Evolutionary conservation across 2,888 invertebrate genomes (phyloP), one percentile per base, ranked within the genome.

Genomic region (Synergus gifuensis): DNA sequence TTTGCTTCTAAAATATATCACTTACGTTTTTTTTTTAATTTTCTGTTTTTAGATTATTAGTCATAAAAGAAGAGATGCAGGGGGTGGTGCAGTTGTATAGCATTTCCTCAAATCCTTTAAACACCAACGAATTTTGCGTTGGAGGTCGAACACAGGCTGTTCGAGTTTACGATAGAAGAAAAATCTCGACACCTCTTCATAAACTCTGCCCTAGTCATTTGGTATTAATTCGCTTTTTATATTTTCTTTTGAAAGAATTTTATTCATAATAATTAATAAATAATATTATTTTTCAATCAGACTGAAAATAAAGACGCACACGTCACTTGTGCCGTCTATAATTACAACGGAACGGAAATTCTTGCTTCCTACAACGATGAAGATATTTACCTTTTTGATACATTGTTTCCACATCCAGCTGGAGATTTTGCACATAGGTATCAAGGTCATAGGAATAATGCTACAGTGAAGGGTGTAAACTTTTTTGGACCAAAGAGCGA

Each of bases 361-460:
- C 93, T 99, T 14, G 98, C 97, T n/a, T 97, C 98, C 0, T 98
- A 98, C 92, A 98, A 97, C 92, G 98, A 98, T 90, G 98, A 98
- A 83, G 96, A 97, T 87, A 96, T 99, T 85, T 98, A 97, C 92
- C 93, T 98, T 58, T 98, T 98, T 89, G 96, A 98, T 90, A 94
- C 95, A 22, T 93, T 89, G 62, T 91, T 92, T 81, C 93, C 94
- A 4, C 93, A 93, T 89, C 92, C 0, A 78, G 78, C 85, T 7
- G 93, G 93, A 44, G 93, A 93, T 85, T 94, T 89, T 85, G 90
- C 92, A 83, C 94, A 93, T 92, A 94, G 90, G 78, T 96, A 95
- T 87, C 92, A 93, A 81, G 96, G 96, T 0, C 96, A 96, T 90
- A 94, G 92, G 85, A 92, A 89, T 81, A 87, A 80, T 80, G 85